phyloP scores from a whole-genome alignment of 2,888 invertebrate species.

The Cantharis rustica region DNA sequence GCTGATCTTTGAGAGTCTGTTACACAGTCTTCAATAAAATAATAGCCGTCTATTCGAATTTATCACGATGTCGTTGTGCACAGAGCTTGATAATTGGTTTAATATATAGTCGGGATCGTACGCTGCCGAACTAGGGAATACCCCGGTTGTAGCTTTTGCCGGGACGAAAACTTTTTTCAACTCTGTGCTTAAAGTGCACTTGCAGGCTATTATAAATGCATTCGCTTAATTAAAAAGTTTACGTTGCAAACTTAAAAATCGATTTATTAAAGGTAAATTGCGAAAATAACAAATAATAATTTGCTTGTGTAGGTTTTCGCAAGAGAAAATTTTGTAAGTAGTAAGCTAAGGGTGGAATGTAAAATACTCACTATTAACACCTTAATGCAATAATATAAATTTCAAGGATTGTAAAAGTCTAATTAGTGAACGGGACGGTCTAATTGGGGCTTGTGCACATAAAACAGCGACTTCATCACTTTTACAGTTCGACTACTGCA shows the following conservation, averaged over 20 bases:
- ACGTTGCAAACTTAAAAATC: background rate
- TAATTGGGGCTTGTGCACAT: slow-evolving; percentile 39
- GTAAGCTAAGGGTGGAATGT: slow-evolving; percentile 31
- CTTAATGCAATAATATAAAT: slow-evolving; percentile 40
- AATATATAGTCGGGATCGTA: slow-evolving; percentile 52
- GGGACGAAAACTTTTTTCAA: slow-evolving; percentile 22
- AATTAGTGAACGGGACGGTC: slow-evolving; percentile 41
- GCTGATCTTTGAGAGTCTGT: slow-evolving; percentile 44
- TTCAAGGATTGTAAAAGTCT: slow-evolving; percentile 43
- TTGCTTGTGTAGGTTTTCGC: background rate
- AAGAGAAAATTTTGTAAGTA: background rate
- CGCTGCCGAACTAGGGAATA: slow-evolving; percentile 30
- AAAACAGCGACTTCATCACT: slow-evolving; percentile 27
- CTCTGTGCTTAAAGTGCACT: slow-evolving; percentile 4
- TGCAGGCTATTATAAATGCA: background rate
- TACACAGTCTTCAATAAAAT: slow-evolving; percentile 49
- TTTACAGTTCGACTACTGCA: slow-evolving; percentile 26
- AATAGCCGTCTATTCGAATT: slow-evolving; percentile 51
- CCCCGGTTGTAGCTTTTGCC: slow-evolving; percentile 17
- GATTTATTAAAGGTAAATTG: background rate
- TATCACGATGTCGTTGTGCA: slow-evolving; percentile 49
- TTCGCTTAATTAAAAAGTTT: background rate
- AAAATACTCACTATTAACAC: slow-evolving; percentile 40
- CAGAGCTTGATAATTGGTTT: slow-evolving; percentile 52
- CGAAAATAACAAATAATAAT: background rate